phyloP scores from a whole-genome alignment of 2,888 invertebrate genomes.

The Mermis nigrescens region DNA sequence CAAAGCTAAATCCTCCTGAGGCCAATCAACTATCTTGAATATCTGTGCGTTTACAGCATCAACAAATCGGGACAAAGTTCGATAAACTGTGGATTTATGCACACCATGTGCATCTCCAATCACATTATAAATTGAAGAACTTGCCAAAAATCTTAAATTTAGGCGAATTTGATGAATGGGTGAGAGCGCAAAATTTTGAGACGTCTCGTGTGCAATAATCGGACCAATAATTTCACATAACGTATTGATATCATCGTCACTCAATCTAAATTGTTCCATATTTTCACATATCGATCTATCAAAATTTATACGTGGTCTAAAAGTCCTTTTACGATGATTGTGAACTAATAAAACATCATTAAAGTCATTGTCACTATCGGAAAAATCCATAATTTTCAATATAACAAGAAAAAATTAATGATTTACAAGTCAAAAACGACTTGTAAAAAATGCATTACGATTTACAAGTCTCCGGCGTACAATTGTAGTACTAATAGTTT shows the following conservation, averaged over 20 bases:
- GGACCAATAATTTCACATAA: neutral
- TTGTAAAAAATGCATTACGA: too few relatives aligned
- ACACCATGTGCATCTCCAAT: constrained; percentile 1
- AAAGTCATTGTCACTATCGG: too few relatives aligned
- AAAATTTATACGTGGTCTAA: constrained; percentile 1
- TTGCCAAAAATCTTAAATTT: neutral
- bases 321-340: too few relatives aligned
- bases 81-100: neutral
- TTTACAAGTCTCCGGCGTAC: too few relatives aligned
- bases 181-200: neutral
- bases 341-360: too few relatives aligned
- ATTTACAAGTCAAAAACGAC: too few relatives aligned
- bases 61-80: neutral
- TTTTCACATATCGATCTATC: neutral
- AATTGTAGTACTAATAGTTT: too few relatives aligned
- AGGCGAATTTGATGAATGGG: neutral
- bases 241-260: neutral
- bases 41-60: neutral
- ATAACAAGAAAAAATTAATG: too few relatives aligned
- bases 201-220: neutral
- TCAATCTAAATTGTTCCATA: neutral
- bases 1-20: neutral
- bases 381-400: too few relatives aligned
- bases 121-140: neutral
- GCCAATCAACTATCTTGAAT: neutral